Evolutionary conservation across 2,797 vertebrate species (phyloP).

Genomic region (Spinibarbus caldwelli): DNA sequence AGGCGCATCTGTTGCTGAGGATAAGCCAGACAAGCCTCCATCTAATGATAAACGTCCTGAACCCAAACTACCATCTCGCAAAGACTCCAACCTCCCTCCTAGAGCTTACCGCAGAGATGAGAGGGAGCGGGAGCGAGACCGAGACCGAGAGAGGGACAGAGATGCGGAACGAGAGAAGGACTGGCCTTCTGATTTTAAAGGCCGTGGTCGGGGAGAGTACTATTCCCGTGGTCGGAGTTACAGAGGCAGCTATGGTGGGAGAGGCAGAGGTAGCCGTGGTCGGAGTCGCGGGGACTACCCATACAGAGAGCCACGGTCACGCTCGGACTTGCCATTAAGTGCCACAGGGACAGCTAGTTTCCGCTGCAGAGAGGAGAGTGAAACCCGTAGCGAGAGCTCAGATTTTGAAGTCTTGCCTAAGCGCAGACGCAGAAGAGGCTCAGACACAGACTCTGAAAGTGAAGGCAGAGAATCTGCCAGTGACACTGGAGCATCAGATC

Average conservation of each 20-base stretch:
- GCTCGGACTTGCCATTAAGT: slow-evolving; percentile 78
- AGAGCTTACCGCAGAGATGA: slow-evolving; percentile 91
- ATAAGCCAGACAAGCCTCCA: slow-evolving; percentile 83
- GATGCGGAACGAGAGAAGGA: slow-evolving; percentile 77
- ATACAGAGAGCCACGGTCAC: slow-evolving; percentile 89
- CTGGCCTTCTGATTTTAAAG: slow-evolving; percentile 92
- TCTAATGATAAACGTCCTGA: slow-evolving; percentile 85
- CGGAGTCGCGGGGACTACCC: slow-evolving; percentile 92
- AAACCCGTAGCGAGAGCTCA: slow-evolving; percentile 98
- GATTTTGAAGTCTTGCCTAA: slow-evolving; percentile 97
- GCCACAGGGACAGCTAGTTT: slow-evolving; percentile 78
- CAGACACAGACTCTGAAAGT: slow-evolving; percentile 96
- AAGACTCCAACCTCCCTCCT: slow-evolving; percentile 87
- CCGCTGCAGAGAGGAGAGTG: slow-evolving; percentile 94
- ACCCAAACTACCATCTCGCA: slow-evolving; percentile 78
- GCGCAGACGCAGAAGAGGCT: slow-evolving; percentile 90
- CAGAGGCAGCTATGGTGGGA: slow-evolving; percentile 91
- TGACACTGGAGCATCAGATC: slow-evolving; percentile 92
- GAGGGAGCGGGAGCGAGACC: slow-evolving; percentile 85
- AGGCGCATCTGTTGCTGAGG: slow-evolving; percentile 83
- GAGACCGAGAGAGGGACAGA: slow-evolving; percentile 81
- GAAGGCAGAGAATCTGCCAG: slow-evolving; percentile 95
- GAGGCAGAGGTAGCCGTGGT: slow-evolving; percentile 86
- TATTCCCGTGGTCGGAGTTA: slow-evolving; percentile 96
- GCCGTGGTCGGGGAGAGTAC: slow-evolving; percentile 95